Evolutionary conservation across 2,888 invertebrate species (phyloP).

Genomic region (Barypeithes pellucidus): DNA sequence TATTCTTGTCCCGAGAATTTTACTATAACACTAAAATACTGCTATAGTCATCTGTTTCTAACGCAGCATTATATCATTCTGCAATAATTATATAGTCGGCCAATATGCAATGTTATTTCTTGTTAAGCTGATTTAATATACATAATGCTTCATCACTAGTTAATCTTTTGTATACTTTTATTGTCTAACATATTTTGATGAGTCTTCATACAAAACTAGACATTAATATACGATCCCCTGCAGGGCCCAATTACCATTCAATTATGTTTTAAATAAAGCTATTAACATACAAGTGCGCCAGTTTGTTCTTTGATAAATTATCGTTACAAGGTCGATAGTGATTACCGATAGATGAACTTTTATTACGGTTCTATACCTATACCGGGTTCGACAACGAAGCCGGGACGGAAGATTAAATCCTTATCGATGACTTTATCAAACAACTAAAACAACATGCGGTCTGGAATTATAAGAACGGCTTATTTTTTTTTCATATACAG

Average conservation of each 20-base stretch:
- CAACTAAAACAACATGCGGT: too few relatives aligned
- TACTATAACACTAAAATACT: neutral
- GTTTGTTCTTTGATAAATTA: constrained; percentile 1
- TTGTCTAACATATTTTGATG: neutral
- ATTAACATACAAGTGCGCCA: neutral
- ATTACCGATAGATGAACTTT: neutral
- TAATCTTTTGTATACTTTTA: neutral
- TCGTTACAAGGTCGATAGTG: neutral
- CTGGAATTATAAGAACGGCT: too few relatives aligned
- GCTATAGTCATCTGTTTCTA: neutral
- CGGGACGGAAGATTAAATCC: too few relatives aligned
- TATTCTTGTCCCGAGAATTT: too few relatives aligned
- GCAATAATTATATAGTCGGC: neutral
- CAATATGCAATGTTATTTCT: neutral
- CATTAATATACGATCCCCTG: neutral
- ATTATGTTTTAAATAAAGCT: neutral
- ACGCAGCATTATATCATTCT: neutral
- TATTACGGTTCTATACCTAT: too few relatives aligned
- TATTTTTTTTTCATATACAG: too few relatives aligned
- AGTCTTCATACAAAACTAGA: constrained; percentile 1
- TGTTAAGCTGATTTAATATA: too few relatives aligned
- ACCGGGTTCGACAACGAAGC: too few relatives aligned
- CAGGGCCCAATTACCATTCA: neutral
- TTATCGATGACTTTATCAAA: too few relatives aligned
- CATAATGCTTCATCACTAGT: too few relatives aligned